phyloP scores from a whole-genome alignment of 2,797 vertebrate genomes.

The Atherinosoma microstoma region DNA sequence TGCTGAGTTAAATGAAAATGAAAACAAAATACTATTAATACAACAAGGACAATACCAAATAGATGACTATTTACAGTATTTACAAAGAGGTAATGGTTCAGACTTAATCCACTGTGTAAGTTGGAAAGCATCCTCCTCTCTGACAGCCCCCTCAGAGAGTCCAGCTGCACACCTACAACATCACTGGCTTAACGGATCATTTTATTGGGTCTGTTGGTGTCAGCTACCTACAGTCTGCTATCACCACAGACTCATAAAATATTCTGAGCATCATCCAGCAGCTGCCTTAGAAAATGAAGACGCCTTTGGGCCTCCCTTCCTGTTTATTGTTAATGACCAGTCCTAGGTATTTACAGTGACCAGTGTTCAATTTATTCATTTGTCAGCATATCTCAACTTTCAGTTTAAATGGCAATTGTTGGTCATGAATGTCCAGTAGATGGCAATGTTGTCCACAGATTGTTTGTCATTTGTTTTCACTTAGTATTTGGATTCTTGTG shows the following conservation, averaged over 20 bases:
- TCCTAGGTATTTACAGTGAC: too few species aligned
- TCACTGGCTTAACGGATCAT: neutral
- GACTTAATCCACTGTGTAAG: neutral
- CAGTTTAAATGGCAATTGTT: neutral
- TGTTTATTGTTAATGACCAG: too few species aligned
- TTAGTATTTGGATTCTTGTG: constrained; percentile 12
- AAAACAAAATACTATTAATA: too few species aligned
- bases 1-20: neutral
- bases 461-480: neutral
- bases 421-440: constrained; percentile 41
- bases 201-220: neutral
- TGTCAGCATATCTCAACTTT: too few species aligned
- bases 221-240: neutral
- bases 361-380: too few species aligned
- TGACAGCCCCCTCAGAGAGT: neutral
- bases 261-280: too few species aligned
- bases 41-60: too few species aligned
- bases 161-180: neutral
- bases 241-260: too few species aligned
- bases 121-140: neutral
- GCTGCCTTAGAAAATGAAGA: too few species aligned
- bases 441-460: constrained; percentile 57
- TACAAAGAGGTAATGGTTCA: neutral
- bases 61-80: neutral
- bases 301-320: too few species aligned